These are phyloP conservation scores for Conus canariensis DNA, from an alignment of 2,888 invertebrate genomes.

Conservation along the genomic window DNA sequence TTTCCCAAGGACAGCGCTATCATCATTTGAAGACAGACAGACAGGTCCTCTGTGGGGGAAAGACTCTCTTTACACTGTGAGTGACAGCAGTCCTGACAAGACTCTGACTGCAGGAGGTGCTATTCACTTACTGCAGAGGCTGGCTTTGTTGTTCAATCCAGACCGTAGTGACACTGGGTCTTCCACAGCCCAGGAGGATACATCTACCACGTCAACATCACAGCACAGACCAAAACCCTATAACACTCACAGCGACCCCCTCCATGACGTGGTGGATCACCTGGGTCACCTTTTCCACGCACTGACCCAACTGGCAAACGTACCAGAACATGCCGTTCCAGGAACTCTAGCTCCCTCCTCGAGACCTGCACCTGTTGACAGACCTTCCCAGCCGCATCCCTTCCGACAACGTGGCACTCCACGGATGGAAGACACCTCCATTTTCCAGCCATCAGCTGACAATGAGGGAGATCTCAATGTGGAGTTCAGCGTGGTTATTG, in stretches of 20 bases:
- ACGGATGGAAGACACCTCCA: neutral
- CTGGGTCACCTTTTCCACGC: too few species aligned
- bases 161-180: neutral
- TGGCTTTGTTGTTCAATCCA: neutral
- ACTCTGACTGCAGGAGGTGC: neutral
- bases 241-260: too few species aligned
- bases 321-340: too few species aligned
- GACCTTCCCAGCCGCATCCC: too few species aligned
- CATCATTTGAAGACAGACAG: neutral
- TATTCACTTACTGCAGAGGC: neutral
- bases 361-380: too few species aligned
- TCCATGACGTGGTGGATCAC: too few species aligned
- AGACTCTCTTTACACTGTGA: neutral
- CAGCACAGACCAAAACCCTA: too few species aligned
- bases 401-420: neutral
- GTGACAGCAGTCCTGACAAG: neutral
- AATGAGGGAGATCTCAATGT: neutral
- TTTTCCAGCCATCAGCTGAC: neutral
- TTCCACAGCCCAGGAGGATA: neutral
- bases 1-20: neutral
- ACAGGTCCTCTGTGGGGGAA: neutral
- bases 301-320: too few species aligned
- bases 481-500: neutral
- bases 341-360: too few species aligned
- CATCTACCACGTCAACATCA: too few species aligned